These are phyloP conservation scores for Bradypodion ventrale DNA, from an alignment of 2,797 vertebrate species.

Conservation along the genomic window DNA sequence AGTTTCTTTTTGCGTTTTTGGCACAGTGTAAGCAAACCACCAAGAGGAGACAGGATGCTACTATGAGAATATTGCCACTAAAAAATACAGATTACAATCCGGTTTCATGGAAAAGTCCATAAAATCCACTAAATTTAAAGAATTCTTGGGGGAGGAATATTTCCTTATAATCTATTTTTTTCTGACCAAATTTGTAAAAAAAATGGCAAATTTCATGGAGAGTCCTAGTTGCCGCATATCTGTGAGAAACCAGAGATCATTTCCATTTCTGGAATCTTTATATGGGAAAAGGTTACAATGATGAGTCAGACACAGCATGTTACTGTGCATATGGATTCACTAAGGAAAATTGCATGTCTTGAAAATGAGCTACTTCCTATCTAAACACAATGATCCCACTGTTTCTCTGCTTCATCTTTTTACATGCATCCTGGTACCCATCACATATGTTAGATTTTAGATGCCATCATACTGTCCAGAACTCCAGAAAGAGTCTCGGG, in stretches of 20 bases:
- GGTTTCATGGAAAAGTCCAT: slow-evolving; percentile 3
- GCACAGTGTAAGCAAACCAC: background rate
- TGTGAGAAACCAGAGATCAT: background rate
- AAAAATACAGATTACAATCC: slow-evolving; percentile 9
- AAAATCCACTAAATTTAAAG: background rate
- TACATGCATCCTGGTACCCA: background rate
- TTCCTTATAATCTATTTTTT: background rate
- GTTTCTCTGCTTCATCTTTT: background rate
- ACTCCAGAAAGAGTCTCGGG: background rate
- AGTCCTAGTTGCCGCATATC: background rate
- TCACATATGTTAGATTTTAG: background rate
- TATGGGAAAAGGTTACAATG: background rate
- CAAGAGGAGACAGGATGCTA: background rate
- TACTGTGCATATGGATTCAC: background rate
- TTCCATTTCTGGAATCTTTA: background rate
- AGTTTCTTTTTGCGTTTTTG: background rate
- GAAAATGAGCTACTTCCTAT: background rate
- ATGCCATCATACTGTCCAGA: background rate
- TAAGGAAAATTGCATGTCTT: slow-evolving; percentile 12
- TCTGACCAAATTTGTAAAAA: background rate
- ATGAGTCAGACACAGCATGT: background rate
- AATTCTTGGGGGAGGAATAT: background rate
- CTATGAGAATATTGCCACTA: background rate
- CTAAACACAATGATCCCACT: background rate
- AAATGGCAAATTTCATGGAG: background rate